Evolutionary conservation across 2,888 invertebrate species (phyloP).

Genomic region (Blera fallax): DNA sequence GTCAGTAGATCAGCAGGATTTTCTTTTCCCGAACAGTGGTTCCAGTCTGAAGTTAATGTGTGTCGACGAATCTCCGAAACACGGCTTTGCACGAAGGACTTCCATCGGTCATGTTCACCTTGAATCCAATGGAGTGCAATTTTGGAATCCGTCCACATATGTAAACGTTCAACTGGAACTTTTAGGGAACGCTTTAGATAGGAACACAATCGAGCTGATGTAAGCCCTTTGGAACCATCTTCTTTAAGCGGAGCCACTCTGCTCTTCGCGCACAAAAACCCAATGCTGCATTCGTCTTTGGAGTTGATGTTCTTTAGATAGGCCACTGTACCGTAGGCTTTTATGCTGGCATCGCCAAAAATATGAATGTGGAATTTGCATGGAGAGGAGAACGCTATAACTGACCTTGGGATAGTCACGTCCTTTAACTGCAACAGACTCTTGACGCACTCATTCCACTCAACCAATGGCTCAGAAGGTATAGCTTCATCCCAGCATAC

Average conservation of each 20-base stretch:
- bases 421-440: slow-evolving; percentile 1
- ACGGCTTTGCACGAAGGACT: slow-evolving; percentile 1
- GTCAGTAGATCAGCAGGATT: not conserved
- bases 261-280: too few species aligned
- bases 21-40: slow-evolving; percentile 4
- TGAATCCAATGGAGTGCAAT: too few species aligned
- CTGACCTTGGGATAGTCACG: slow-evolving; percentile 6
- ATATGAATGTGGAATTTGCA: not conserved
- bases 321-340: too few species aligned
- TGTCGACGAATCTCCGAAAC: slow-evolving; percentile 8
- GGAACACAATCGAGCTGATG: too few species aligned
- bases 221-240: too few species aligned
- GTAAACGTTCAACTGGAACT: too few species aligned
- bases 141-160: too few species aligned
- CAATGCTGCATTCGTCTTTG: too few species aligned
- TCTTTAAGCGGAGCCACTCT: slow-evolving; percentile 6
- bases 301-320: too few species aligned
- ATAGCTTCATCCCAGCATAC: not conserved
- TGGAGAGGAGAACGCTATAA: not conserved
- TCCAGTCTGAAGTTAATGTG: too few species aligned
- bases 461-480: not conserved
- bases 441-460: slow-evolving; percentile 3
- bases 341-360: slow-evolving; percentile 10
- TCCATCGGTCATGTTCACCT: not conserved
- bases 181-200: too few species aligned